Conservation (phyloP, 2,888 invertebrate species). For the Chironomus tentans region DNA sequence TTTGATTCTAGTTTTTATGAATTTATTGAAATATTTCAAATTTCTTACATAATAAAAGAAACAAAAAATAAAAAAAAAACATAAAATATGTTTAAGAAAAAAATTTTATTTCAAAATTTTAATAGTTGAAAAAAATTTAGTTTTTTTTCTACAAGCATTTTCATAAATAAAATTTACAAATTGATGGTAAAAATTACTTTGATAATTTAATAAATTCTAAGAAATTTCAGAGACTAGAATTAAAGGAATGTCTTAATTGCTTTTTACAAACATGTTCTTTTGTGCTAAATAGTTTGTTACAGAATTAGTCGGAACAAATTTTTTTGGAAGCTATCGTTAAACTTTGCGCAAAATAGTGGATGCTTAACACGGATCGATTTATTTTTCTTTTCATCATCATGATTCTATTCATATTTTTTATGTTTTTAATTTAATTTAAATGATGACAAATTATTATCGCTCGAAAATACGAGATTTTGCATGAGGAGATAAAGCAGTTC, state of each 20-base stretch:
- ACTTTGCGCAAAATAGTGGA: neutral
- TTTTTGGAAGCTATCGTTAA: neutral
- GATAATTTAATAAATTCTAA: neutral
- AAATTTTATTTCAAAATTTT: neutral
- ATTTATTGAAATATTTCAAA: too few species aligned
- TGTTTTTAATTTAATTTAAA: too few species aligned
- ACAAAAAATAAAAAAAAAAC: neutral
- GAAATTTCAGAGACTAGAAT: constrained; percentile 3
- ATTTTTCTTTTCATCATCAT: neutral
- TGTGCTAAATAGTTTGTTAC: neutral
- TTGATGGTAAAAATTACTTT: neutral
- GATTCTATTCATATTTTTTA: neutral
- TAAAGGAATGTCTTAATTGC: neutral
- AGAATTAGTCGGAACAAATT: neutral
- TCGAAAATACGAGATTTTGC: too few species aligned
- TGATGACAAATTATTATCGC: too few species aligned
- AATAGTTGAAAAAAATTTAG: neutral
- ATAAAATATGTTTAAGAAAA: neutral
- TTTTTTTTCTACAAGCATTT: neutral
- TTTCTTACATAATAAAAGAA: too few species aligned
- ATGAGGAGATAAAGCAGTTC: too few species aligned
- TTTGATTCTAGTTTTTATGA: too few species aligned
- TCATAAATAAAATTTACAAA: neutral
- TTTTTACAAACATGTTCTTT: neutral
- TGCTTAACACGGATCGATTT: neutral